Percentiles rank a stretch among this genome's conserved stretches.
Conservation (phyloP, 2,888 invertebrate species). For the Corbicula japonica region DNA sequence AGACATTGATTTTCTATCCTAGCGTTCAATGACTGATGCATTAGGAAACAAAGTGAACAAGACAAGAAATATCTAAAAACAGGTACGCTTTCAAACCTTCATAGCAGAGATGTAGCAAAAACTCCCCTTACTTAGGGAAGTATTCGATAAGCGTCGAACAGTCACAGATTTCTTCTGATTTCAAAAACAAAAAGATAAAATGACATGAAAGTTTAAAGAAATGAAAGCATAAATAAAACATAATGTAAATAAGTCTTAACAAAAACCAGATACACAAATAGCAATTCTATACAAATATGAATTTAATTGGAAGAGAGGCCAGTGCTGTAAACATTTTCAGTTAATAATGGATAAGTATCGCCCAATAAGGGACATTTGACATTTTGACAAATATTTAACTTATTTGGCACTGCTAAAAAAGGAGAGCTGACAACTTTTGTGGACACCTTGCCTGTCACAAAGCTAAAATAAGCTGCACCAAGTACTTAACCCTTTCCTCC, state of each 20-base stretch:
- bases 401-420: too few relatives aligned
- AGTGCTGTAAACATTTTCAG: neutral
- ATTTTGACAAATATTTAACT: too few relatives aligned
- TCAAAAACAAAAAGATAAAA: neutral
- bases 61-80: neutral
- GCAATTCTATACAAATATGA: neutral
- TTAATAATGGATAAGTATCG: neutral
- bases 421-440: too few relatives aligned
- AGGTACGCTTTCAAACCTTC: conserved; percentile 44
- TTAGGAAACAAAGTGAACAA: too few relatives aligned
- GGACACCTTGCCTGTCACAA: too few relatives aligned
- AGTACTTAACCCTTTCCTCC: too few relatives aligned
- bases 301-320: neutral
- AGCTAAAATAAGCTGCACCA: too few relatives aligned
- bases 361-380: too few relatives aligned
- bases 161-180: conserved; percentile 12
- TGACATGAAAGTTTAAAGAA: neutral
- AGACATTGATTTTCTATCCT: neutral
- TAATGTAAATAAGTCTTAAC: neutral
- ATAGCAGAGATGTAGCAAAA: conserved; percentile 46
- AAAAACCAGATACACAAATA: neutral
- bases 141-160: conserved; percentile 5
- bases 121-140: conserved; percentile 13
- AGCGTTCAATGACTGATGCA: too few relatives aligned
- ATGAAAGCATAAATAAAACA: neutral